These are phyloP conservation scores for Sphaeramia orbicularis DNA, from an alignment of 2,797 vertebrate genomes.

Conservation along the genomic window DNA sequence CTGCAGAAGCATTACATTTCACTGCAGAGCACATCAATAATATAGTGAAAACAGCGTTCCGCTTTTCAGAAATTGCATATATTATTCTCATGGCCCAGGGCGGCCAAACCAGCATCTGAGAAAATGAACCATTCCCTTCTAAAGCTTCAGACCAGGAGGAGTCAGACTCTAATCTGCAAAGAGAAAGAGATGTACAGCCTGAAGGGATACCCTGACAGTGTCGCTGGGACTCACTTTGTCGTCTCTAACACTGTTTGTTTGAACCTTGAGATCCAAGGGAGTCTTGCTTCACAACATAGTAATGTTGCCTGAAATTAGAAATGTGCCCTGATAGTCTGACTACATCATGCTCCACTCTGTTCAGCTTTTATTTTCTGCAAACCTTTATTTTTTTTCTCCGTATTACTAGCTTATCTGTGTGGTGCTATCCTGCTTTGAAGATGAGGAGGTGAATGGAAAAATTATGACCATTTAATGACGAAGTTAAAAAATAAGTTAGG, in stretches of 20 bases:
- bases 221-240: slow-evolving; percentile 53
- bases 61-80: slow-evolving; percentile 59
- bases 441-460: slow-evolving; percentile 11
- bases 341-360: slow-evolving; percentile 22
- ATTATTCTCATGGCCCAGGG: slow-evolving; percentile 59
- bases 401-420: slow-evolving; percentile 14
- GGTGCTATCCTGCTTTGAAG: neutral
- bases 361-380: neutral
- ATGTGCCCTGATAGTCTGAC: slow-evolving; percentile 34
- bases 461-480: slow-evolving; percentile 1
- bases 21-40: slow-evolving; percentile 52
- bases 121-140: slow-evolving; percentile 58
- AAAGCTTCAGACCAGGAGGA: slow-evolving; percentile 68
- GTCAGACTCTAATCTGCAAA: slow-evolving; percentile 67
- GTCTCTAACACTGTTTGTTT: slow-evolving; percentile 61
- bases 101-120: slow-evolving; percentile 48
- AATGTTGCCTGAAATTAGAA: slow-evolving; percentile 55
- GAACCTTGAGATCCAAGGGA: slow-evolving; percentile 55
- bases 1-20: slow-evolving; percentile 35
- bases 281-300: slow-evolving; percentile 38
- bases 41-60: slow-evolving; percentile 38
- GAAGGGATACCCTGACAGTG: slow-evolving; percentile 61
- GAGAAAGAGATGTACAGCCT: slow-evolving; percentile 68
- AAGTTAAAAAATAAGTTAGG: no score
- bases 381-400: slow-evolving; percentile 2